Base-by-base conservation (phyloP, 2,888 invertebrate genomes). In the Aporophyla lueneburgensis region DNA sequence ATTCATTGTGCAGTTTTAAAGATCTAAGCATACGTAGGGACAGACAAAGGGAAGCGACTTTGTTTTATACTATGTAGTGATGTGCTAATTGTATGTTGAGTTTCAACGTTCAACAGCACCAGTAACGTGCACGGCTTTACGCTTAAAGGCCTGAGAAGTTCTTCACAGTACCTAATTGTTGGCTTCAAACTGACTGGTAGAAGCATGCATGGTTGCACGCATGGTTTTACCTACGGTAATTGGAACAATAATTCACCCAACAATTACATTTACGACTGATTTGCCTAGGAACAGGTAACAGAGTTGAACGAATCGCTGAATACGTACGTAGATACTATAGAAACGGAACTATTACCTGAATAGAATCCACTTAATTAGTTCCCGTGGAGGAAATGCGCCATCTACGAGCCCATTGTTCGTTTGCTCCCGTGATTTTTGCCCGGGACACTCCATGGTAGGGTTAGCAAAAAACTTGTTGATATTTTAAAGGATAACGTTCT, bases 301-400 rank as follows among this genome's bases (percentile, higher is more conserved):
- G 49, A 78, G 74, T 80, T 59, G 73, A 83, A 78, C n/a, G 70
- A 82, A 81, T 78, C 67, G 63, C 74, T 80, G 69, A 85, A 76
- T 78, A 79, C 72, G 43, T 76, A 77, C 62, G 5, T 76, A 76
- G 58, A 61, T 80, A 71, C 69, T 86, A 80, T 79, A 85, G 88
- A 81, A 82, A 78, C 80, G 85, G 84, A 88, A 88, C 89, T 86
- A 90, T 89, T 89, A 89, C 87, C 88, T 91, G 92, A 91, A 90
- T 90, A 89, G 93, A 91, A 90, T 91, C 89, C 89, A 90, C 91
- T 92, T 94, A 94, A 94, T 94, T 94, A 93, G 92, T 90, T 91
- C 90, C 87, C 86, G 89, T 78, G 83, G 87, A 90, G 91, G 89
- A 90, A 91, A 90, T 90, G 90, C 92, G 88, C 90, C 88, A 88